Evolutionary conservation across 2,113 vertebrate genomes (phyloP).

Genomic region (Hydrochoerus hydrochaeris): DNA sequence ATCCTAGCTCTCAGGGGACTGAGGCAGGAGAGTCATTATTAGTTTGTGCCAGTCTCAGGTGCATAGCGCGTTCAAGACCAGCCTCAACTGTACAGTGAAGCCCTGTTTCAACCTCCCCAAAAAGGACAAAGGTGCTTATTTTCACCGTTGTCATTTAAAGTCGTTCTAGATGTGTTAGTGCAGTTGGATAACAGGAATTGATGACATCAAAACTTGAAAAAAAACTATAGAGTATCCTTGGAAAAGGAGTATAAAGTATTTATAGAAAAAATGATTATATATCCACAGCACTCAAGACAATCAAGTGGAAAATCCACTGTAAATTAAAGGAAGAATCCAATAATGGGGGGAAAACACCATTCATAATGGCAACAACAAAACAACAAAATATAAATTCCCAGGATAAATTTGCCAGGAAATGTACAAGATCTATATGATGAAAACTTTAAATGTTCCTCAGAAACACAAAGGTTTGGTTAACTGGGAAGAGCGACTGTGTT

Average conservation of each 20-base stretch:
- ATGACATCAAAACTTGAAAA: not conserved
- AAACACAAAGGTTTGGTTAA: not conserved
- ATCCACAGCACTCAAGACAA: not conserved
- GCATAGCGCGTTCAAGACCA: not conserved
- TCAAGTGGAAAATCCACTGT: constrained; percentile 1
- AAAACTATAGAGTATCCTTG: not conserved
- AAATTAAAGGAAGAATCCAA: constrained; percentile 39
- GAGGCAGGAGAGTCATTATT: not conserved
- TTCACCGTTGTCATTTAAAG: not conserved
- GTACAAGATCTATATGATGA: not conserved
- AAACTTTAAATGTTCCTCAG: not conserved
- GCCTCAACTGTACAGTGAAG: no score
- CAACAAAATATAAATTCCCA: not conserved
- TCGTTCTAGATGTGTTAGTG: not conserved
- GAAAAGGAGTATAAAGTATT: not conserved
- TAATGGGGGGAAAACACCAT: not conserved
- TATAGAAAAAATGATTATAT: not conserved
- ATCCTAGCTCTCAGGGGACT: not conserved
- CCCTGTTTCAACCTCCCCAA: not conserved
- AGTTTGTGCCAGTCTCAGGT: not conserved
- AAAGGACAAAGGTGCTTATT: not conserved
- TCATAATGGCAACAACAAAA: not conserved
- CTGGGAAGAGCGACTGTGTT: not conserved
- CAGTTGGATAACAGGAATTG: constrained; percentile 19
- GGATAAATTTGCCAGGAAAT: constrained; percentile 45